These are phyloP conservation scores for Hippocampus mohnikei DNA, from an alignment of 2,113 vertebrate species.

Conservation along the genomic window DNA sequence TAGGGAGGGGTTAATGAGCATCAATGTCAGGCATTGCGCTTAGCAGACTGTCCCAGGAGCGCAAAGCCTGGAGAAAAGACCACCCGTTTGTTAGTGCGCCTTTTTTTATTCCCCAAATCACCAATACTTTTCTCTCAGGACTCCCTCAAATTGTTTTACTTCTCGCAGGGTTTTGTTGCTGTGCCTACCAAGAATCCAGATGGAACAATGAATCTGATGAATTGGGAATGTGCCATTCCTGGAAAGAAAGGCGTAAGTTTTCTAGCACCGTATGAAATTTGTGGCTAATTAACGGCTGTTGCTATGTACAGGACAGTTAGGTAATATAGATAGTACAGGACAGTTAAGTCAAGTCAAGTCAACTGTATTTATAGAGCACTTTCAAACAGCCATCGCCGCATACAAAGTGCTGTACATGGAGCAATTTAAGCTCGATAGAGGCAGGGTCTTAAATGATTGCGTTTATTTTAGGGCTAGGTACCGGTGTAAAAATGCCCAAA, in stretches of 20 bases:
- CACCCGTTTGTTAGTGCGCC: constrained; percentile 90
- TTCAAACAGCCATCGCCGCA: too few relatives aligned
- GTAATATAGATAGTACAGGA: too few relatives aligned
- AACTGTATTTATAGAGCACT: too few relatives aligned
- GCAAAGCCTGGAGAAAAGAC: constrained; percentile 99
- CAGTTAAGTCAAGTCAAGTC: too few relatives aligned
- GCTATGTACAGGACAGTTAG: too few relatives aligned
- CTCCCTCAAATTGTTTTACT: background rate
- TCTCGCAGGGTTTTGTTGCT: constrained; percentile 90
- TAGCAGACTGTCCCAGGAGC: constrained; percentile 97
- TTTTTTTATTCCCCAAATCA: background rate
- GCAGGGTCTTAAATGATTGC: too few relatives aligned
- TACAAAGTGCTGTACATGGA: too few relatives aligned
- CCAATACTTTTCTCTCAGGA: too few relatives aligned
- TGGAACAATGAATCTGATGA: constrained; percentile 98
- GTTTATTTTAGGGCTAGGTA: too few relatives aligned
- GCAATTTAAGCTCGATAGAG: too few relatives aligned
- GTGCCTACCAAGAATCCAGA: constrained; percentile 97
- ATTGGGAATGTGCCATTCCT: constrained; percentile 98
- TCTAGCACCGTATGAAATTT: too few relatives aligned
- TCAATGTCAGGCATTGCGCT: constrained; percentile 97
- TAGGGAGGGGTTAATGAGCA: constrained; percentile 70
- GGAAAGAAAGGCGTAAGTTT: constrained; percentile 93
- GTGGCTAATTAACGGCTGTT: background rate
- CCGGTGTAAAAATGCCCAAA: too few relatives aligned